phyloP scores from a whole-genome alignment of 2,797 vertebrate genomes.

The Sebastes variabilis region DNA sequence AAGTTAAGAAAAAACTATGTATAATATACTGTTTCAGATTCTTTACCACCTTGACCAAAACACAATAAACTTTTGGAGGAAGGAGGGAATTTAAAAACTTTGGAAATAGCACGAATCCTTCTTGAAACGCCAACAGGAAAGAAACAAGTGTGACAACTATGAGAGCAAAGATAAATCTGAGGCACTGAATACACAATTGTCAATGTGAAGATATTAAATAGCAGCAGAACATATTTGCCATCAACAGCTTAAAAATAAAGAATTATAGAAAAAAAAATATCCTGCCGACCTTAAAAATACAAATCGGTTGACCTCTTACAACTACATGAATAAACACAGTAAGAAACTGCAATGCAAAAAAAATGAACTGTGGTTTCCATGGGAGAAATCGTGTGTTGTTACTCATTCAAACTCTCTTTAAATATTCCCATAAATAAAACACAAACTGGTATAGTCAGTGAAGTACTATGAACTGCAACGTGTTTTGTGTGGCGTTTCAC shows the following conservation, averaged over 20 bases:
- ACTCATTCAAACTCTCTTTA: not conserved
- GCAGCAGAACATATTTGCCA: not conserved
- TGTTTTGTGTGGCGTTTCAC: not conserved
- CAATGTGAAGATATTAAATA: not conserved
- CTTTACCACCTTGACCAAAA: not conserved
- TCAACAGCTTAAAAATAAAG: not conserved
- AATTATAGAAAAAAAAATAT: not conserved
- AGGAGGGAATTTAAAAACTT: not conserved
- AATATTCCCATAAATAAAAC: not conserved
- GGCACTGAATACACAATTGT: not conserved
- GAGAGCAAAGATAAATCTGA: not conserved
- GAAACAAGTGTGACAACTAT: not conserved
- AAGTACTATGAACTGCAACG: not conserved
- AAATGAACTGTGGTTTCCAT: not conserved
- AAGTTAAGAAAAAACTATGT: not conserved
- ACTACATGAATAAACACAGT: not conserved
- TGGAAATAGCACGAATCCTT: not conserved
- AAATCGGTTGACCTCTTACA: not conserved
- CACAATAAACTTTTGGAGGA: not conserved
- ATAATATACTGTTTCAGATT: not conserved
- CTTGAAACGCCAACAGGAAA: not conserved
- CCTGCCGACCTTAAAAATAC: not conserved
- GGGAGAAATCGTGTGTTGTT: not conserved
- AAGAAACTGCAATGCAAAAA: not conserved
- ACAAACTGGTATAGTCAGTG: not conserved